phyloP scores from a whole-genome alignment of 2,113 vertebrate genomes.

The Suncus etruscus region DNA sequence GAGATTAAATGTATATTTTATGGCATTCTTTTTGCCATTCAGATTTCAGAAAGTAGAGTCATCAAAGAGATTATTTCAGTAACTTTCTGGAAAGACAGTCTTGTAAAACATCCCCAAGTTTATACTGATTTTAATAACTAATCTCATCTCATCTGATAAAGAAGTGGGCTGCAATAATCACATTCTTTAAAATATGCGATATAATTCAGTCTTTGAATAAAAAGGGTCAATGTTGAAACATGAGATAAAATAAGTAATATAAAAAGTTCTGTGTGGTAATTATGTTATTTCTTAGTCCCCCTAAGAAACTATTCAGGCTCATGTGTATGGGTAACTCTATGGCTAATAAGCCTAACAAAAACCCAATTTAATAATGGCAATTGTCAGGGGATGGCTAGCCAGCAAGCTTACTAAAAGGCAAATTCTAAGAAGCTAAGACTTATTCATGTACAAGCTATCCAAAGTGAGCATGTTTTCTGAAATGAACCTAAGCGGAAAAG shows the following conservation, averaged over 20 bases:
- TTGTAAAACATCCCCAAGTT: conserved; percentile 59
- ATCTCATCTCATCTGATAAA: conserved; percentile 66
- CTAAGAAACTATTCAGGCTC: not conserved
- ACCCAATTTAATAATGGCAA: conserved; percentile 15
- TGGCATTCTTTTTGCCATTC: conserved; percentile 16
- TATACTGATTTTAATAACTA: conserved; percentile 54
- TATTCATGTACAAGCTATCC: conserved; percentile 2
- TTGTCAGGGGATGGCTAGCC: not conserved
- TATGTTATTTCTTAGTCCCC: conserved; percentile 15
- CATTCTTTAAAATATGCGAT: not conserved
- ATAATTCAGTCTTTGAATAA: conserved; percentile 28
- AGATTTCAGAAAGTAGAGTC: conserved; percentile 51
- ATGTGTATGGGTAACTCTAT: not conserved
- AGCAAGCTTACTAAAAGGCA: conserved; percentile 48
- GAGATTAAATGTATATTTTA: conserved; percentile 28
- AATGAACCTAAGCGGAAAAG: conserved; percentile 38
- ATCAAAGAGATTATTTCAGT: not conserved
- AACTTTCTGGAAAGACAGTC: conserved; percentile 32
- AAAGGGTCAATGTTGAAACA: conserved; percentile 59
- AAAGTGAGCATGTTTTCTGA: conserved; percentile 50
- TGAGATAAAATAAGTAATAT: conserved; percentile 35
- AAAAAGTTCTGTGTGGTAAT: conserved; percentile 11
- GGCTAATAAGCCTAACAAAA: conserved; percentile 14
- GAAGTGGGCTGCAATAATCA: conserved; percentile 46
- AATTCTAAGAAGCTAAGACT: conserved; percentile 37